Conservation (phyloP, 1,140 invertebrate genomes). For the Drosophila triauraria region DNA sequence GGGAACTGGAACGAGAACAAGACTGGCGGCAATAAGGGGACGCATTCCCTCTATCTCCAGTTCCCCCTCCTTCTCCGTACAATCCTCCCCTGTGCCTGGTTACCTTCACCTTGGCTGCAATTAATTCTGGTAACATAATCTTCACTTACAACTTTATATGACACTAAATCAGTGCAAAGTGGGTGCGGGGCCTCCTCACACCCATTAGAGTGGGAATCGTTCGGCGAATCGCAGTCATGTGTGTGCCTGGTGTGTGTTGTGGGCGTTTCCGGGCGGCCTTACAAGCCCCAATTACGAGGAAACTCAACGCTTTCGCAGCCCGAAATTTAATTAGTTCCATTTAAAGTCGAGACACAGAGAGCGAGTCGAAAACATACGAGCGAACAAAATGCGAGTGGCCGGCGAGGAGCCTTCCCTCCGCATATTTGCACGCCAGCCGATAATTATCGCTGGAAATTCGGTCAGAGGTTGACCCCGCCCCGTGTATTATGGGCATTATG, state of each 20-base stretch:
- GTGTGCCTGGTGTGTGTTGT: constrained; percentile 10
- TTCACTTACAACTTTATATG: constrained; percentile 83
- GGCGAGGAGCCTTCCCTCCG: constrained; percentile 55
- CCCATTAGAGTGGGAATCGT: constrained; percentile 44
- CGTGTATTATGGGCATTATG: constrained; percentile 2
- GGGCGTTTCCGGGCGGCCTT: constrained; percentile 46
- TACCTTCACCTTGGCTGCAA: constrained; percentile 80
- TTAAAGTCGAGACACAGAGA: constrained; percentile 47
- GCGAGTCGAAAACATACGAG: constrained; percentile 20
- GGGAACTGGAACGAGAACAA: constrained; percentile 6
- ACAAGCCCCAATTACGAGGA: constrained; percentile 61
- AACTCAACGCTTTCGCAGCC: constrained; percentile 66
- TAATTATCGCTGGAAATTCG: constrained; percentile 80
- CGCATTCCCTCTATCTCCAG: constrained; percentile 25
- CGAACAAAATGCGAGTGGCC: constrained; percentile 23
- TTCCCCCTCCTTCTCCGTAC: constrained; percentile 1
- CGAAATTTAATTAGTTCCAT: constrained; percentile 81
- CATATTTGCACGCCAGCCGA: constrained; percentile 80
- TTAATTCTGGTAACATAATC: constrained; percentile 83
- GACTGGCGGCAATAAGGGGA: constrained; percentile 20
- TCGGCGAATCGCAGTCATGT: constrained; percentile 5
- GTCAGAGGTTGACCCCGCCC: constrained; percentile 72
- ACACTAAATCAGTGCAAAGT: constrained; percentile 78
- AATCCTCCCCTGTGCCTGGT: constrained; percentile 29
- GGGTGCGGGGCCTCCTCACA: constrained; percentile 9